Base-by-base conservation (phyloP, 1,140 invertebrate genomes). In the Cataglyphis hispanica region DNA sequence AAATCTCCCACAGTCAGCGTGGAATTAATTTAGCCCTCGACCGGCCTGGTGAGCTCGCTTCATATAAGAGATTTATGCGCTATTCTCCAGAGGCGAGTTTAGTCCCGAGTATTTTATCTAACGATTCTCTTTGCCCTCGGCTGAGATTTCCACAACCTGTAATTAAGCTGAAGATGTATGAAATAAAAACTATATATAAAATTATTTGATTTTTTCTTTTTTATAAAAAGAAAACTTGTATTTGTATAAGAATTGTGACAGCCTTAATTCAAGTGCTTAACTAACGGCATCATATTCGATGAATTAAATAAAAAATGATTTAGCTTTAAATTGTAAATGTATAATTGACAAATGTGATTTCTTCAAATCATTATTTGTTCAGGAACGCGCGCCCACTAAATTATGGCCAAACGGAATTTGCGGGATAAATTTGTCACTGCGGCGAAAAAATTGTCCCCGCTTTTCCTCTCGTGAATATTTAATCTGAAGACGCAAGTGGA, bases 381-480 rank as follows among this genome's bases (percentile, higher is more conserved):
- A 13, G 13, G 46, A 37, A 67, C 3, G 16, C 46, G 46, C 61
- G 64, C 19, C 10, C 25, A 1, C n/a, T n/a, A n/a, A n/a, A n/a
- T n/a, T 11, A 58, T 16, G 50, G 50, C 43, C 56, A 56, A 72
- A 27, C 16, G 25, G 74, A 83, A 61, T 60, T 63, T 74, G n/a
- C 43, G 60, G 25, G 11, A 37, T 27, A 78, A 75, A 22, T 84
- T 78, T 16, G 56, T 40, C 58, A 22, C 80, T n/a, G 37, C n/a
- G 25, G 22, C 19, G 53, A 19, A 72, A 72, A 53, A 81, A 81
- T 72, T 25, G 67, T 50, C 53, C 53, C 11, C 67, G 43, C 74
- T 83, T 60, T 40, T 83, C 13, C 67, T 46, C 53, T 74, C 74
- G 72, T 78, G 83, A 84, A 84, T 76, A 84, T 75, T 75, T 84